Conservation (phyloP, 2,797 vertebrate species). For the Chlorospingus flavigularis region DNA sequence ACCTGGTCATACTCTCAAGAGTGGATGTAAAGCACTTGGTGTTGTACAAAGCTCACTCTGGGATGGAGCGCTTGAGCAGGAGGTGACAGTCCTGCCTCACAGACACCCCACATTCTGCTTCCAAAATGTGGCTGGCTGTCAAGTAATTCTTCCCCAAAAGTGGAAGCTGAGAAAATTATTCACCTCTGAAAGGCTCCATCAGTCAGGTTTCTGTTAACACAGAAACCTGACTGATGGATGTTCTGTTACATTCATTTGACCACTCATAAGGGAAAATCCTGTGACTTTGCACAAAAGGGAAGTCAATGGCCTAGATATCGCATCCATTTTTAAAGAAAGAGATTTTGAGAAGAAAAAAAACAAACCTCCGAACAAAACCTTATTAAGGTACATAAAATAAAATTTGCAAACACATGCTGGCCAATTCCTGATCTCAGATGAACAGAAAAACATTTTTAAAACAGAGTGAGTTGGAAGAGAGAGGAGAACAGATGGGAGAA, state of each 20-base stretch:
- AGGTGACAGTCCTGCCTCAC: not conserved
- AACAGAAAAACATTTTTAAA: not conserved
- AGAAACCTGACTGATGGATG: no score
- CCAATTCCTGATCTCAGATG: constrained; percentile 13
- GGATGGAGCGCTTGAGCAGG: not conserved
- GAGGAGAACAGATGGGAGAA: not conserved
- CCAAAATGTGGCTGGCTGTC: not conserved
- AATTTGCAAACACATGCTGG: not conserved
- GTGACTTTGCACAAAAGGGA: not conserved
- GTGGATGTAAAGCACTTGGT: not conserved
- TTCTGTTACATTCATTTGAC: not conserved
- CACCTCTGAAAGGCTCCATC: not conserved
- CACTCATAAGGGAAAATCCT: not conserved
- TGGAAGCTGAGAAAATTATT: not conserved
- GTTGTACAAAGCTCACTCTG: not conserved
- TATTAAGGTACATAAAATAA: not conserved
- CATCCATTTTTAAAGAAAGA: not conserved
- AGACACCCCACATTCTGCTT: not conserved
- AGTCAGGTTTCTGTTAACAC: not conserved
- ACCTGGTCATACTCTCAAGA: not conserved
- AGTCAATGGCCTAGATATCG: not conserved
- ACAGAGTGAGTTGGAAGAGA: not conserved
- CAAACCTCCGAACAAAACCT: not conserved
- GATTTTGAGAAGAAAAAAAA: not conserved
- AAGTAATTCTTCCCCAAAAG: not conserved